Base-by-base conservation (phyloP, 1,140 invertebrate species). In the Aphis gossypii region DNA sequence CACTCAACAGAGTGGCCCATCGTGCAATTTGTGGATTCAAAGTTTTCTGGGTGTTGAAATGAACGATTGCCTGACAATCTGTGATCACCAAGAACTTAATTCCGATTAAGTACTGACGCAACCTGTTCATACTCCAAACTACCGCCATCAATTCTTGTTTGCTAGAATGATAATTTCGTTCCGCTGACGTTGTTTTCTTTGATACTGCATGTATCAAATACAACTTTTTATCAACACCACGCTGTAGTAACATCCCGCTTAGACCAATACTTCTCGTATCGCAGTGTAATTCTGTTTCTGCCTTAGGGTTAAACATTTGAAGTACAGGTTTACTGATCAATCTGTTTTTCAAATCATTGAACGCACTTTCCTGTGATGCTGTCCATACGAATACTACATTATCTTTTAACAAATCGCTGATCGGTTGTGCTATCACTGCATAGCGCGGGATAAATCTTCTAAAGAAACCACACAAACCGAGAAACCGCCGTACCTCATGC, bases 1-100 rank as follows among this genome's bases (percentile, higher is more conserved):
- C 94, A 90, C 94, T 94, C 35, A 95, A 83, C 21, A 94, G 41
- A 5, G 95, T 60, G 94, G 94, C 95, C 95, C 95, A 95, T 20
- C 95, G 86, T 14, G 94, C 95, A 2, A 94, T 93, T 21, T 90
- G 94, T 2, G 95, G 95, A 21, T 95, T 94, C 3, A 95, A 90
- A 89, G 95, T 94, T 21, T 51, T 92, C 23, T 93, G 82, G 0
- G 92, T 83, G 35, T 93, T 56, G 2, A 88, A 21, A n/a, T 88
- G 84, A 8, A 93, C 76, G 0, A 93, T n/a, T 9, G 93, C 56
- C n/a, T 93, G 86, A 48, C 93, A 93, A 51, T 93, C 93, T 0
- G 93, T 89, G 8, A 93, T 7, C 25, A 93, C n/a, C 1, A 68
- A 21, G 54, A 93, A 93, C 7, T 46, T 46, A 18, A 93, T 76